A percentile compares a stretch with the other conserved stretches of the same genome.
These are phyloP conservation scores for Dromas ardeola DNA, from an alignment of 2,113 vertebrate genomes.

Conservation along the genomic window DNA sequence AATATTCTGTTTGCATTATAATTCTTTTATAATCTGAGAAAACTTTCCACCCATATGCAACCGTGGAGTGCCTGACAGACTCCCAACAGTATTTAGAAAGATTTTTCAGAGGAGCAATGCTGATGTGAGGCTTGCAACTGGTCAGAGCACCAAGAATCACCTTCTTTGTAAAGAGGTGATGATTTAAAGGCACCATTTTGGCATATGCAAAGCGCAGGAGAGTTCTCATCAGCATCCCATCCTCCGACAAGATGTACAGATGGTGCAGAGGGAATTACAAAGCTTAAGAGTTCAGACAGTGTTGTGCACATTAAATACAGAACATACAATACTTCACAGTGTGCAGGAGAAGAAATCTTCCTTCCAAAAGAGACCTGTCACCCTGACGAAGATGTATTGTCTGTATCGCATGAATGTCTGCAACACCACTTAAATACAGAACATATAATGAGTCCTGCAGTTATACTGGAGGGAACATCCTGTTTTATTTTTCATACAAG, in stretches of 20 bases:
- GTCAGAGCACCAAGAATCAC: neutral
- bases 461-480: neutral
- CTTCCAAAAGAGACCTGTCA: neutral
- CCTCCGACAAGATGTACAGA: neutral
- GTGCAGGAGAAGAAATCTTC: neutral
- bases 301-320: neutral
- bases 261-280: neutral
- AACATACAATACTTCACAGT: neutral
- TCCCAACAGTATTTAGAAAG: neutral
- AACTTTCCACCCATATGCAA: neutral
- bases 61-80: neutral
- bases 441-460: neutral
- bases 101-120: neutral
- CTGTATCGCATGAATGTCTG: neutral
- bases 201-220: neutral
- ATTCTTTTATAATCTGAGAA: neutral
- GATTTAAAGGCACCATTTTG: constrained; percentile 29
- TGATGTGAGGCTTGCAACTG: neutral
- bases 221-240: neutral
- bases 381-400: constrained; percentile 1
- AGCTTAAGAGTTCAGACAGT: neutral
- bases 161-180: neutral
- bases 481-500: neutral
- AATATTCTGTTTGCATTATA: neutral
- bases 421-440: neutral